Base-by-base conservation (phyloP, 2,888 invertebrate species). In the Orthonevra nobilis region DNA sequence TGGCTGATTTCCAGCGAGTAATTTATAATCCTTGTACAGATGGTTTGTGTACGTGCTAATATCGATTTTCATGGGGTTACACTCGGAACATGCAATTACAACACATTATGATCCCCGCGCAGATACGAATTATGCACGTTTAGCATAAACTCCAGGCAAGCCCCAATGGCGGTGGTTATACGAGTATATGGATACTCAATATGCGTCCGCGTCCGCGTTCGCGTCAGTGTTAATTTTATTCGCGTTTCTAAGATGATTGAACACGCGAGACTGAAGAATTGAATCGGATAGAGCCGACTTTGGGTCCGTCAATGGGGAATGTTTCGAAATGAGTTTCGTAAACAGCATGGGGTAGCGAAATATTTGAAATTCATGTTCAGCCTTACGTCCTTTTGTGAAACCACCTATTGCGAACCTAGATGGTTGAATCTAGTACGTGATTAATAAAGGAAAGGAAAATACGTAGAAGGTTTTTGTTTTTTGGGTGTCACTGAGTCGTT, bases 181-280 rank as follows among this genome's bases (percentile, higher is more conserved):
- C 5, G 17, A 36, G 7, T 7, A 42, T 54, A 69, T 68, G 54
- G 66, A 46, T n/a, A 79, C 66, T 58, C 58, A 61, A 73, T 73
- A 73, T 73, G 73, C 61, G 60, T 32, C 34, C 79, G 73, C 60
- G 79, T 73, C 79, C 68, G 73, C 61, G 60, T 32, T 28, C 79
- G 73, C 60, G 79, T 73, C 79, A 79, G 73, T 79, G 73, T 73
- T 79, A 73, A 79, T 79, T 75, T 75, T 69, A 75, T 75, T 75
- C 69, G 61, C 44, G 50, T 56, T 79, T 72, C 72, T 72, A 34
- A 60, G 73, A 79, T 73, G 79, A 79, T 73, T 73, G 73, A 73
- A 48, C 73, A 79, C 73, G 79, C 79, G 9, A 79, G 28, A 40
- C 64, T 50, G 58, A 60, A 54, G 63, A 56, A 64, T 63, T 36